phyloP scores from a whole-genome alignment of 2,797 vertebrate species.

The Toxotes lorentzi region DNA sequence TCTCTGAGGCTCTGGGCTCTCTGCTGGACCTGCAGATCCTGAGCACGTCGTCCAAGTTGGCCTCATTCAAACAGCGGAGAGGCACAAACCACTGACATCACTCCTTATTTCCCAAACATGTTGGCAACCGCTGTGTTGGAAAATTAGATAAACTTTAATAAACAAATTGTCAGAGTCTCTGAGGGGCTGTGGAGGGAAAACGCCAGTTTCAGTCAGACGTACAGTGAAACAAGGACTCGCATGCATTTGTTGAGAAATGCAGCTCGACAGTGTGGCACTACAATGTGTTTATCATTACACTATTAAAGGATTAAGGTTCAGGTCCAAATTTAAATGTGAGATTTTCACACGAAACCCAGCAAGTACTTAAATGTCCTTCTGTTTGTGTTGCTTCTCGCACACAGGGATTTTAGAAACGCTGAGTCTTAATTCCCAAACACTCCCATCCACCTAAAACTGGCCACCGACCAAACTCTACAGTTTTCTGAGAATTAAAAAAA shows the following conservation, averaged over 20 bases:
- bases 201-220: constrained; percentile 1
- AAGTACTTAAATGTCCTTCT: not conserved
- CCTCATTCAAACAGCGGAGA: constrained; percentile 23
- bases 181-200: constrained; percentile 21
- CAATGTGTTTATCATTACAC: not conserved
- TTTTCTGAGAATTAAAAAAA: not conserved
- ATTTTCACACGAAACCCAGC: constrained; percentile 8
- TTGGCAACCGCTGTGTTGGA: constrained; percentile 32
- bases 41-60: constrained; percentile 32
- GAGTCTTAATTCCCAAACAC: not conserved
- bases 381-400: not conserved
- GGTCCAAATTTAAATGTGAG: constrained; percentile 12
- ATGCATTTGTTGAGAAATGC: not conserved
- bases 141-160: constrained; percentile 54
- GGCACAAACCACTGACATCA: constrained; percentile 56
- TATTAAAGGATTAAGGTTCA: constrained; percentile 4
- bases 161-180: constrained; percentile 43
- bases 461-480: not conserved
- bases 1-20: constrained; percentile 44
- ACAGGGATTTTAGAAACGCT: constrained; percentile 10
- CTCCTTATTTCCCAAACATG: constrained; percentile 40
- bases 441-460: not conserved
- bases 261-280: not conserved
- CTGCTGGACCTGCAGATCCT: constrained; percentile 36
- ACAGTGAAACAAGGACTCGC: not conserved